A percentile compares a stretch with the other conserved stretches of the same genome.
These are phyloP conservation scores for Microtus oregoni DNA, from an alignment of 2,113 vertebrate genomes.

Conservation along the genomic window DNA sequence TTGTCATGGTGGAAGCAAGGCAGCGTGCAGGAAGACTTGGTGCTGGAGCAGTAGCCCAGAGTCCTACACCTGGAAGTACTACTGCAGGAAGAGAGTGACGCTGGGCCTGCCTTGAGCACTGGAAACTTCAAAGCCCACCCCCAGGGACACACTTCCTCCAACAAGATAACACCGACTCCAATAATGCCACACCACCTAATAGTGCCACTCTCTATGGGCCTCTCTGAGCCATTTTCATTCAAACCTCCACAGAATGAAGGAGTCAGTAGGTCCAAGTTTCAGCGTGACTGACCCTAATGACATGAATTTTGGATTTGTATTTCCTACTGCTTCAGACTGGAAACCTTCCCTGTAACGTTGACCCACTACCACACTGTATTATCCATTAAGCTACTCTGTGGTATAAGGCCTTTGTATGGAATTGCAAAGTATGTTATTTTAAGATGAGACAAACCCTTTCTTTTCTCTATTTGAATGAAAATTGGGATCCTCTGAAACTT, in stretches of 20 bases:
- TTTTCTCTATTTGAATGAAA: conserved; percentile 27
- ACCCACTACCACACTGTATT: no score
- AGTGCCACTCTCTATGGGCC: not conserved
- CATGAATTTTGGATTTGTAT: not conserved
- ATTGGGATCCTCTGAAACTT: conserved; percentile 15
- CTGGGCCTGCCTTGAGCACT: not conserved
- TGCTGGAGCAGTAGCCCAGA: not conserved
- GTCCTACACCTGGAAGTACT: not conserved
- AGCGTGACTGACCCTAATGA: not conserved
- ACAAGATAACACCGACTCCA: not conserved
- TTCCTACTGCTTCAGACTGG: not conserved
- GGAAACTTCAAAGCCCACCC: not conserved
- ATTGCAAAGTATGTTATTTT: not conserved
- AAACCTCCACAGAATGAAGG: not conserved
- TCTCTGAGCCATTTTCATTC: not conserved
- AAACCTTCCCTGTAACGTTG: not conserved
- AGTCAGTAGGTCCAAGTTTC: not conserved
- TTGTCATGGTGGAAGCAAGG: not conserved
- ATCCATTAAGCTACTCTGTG: not conserved
- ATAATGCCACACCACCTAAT: not conserved
- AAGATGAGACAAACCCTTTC: not conserved
- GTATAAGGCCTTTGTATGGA: not conserved
- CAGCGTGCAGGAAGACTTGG: not conserved
- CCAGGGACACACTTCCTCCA: not conserved
- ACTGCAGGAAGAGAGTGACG: not conserved